Conservation (phyloP, 2,888 invertebrate species). For the Gerosis bhagava region DNA sequence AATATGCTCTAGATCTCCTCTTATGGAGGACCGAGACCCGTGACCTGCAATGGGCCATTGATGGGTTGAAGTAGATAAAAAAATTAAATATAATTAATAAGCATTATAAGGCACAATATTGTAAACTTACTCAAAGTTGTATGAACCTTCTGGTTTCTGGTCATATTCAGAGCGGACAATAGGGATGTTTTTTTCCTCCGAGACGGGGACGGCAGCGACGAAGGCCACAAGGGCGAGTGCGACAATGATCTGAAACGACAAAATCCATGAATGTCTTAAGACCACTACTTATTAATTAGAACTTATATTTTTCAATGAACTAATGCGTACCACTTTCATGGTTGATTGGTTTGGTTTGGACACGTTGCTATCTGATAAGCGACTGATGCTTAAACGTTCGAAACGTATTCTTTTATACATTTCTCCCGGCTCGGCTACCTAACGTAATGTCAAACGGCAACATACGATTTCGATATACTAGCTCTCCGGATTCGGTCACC, state of each 20-base stretch:
- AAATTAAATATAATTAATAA: background rate
- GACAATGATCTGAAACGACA: constrained; percentile 46
- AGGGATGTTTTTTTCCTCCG: constrained; percentile 36
- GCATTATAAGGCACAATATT: background rate
- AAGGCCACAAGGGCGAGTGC: constrained; percentile 59
- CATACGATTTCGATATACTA: constrained; percentile 62
- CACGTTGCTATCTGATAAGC: constrained; percentile 57
- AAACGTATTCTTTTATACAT: constrained; percentile 72
- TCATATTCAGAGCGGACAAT: constrained; percentile 51
- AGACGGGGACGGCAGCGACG: constrained; percentile 49
- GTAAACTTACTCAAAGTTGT: constrained; percentile 47
- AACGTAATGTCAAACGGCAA: constrained; percentile 65
- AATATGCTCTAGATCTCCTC: no score
- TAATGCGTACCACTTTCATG: constrained; percentile 76
- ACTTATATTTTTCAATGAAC: no score
- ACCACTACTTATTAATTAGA: no score
- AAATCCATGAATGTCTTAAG: constrained; percentile 4
- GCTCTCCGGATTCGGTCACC: constrained; percentile 58
- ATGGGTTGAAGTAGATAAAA: no score
- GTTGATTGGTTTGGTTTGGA: constrained; percentile 53
- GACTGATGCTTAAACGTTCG: constrained; percentile 59
- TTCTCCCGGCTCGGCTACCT: constrained; percentile 55
- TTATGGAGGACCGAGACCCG: no score
- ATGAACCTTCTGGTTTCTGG: constrained; percentile 53
- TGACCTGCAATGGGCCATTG: no score